These are phyloP conservation scores for Pherbina coryleti DNA, from an alignment of 2,888 invertebrate species.

Conservation along the genomic window DNA sequence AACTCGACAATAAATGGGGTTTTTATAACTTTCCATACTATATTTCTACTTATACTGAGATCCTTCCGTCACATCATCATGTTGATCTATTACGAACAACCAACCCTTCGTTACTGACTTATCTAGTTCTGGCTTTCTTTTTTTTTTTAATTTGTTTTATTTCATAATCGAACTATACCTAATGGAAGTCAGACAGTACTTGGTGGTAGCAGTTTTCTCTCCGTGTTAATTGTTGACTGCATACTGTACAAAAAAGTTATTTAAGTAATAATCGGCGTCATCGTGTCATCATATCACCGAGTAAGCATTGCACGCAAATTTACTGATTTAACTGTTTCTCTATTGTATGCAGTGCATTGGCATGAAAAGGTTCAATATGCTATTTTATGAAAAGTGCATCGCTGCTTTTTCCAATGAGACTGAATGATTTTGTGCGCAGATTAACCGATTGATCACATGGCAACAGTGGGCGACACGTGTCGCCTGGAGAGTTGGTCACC, in stretches of 20 bases:
- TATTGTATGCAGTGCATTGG: slow-evolving; percentile 24
- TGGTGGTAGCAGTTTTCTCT: slow-evolving; percentile 11
- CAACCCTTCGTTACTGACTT: slow-evolving; percentile 28
- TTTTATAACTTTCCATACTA: background rate
- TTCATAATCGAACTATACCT: slow-evolving; percentile 63
- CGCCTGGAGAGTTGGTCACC: slow-evolving; percentile 70
- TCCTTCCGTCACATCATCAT: background rate
- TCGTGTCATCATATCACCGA: background rate
- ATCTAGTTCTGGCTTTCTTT: background rate
- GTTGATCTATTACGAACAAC: background rate
- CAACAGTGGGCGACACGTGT: slow-evolving; percentile 49
- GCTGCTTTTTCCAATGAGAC: background rate
- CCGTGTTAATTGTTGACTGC: no score
- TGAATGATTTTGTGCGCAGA: slow-evolving; percentile 13
- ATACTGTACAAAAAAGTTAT: slow-evolving; percentile 52
- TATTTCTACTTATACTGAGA: no score
- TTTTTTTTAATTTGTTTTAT: slow-evolving; percentile 25
- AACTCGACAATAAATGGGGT: slow-evolving; percentile 23
- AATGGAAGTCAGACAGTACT: slow-evolving; percentile 42
- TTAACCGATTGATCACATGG: slow-evolving; percentile 36
- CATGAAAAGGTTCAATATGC: slow-evolving; percentile 20
- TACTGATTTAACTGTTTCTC: slow-evolving; percentile 47
- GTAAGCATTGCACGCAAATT: slow-evolving; percentile 61
- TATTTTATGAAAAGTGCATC: slow-evolving; percentile 32
- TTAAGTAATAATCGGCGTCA: slow-evolving; percentile 48